Evolutionary conservation across 2,888 invertebrate species (phyloP).

Genomic region (Caenorhabditis zanzibari): DNA sequence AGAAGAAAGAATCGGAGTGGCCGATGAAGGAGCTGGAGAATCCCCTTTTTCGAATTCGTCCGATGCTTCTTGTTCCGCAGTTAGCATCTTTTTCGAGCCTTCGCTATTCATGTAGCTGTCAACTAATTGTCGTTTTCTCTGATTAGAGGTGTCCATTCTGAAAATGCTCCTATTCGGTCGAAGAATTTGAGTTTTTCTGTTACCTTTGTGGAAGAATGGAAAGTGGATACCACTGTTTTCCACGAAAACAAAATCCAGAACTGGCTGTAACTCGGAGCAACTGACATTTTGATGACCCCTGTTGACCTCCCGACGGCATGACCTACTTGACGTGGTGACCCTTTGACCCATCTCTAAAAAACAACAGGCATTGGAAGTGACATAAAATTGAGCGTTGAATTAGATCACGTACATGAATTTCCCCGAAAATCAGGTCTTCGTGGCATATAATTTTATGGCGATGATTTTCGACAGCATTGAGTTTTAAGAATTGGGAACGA

Average conservation of each 20-base stretch:
- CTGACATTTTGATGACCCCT: conserved; percentile 24
- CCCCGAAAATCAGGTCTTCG: too few species aligned
- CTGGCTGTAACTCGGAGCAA: conserved; percentile 1
- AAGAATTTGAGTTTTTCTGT: background rate
- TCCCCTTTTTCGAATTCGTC: conserved; percentile 22
- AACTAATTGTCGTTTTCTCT: conserved; percentile 33
- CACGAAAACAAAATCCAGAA: conserved; percentile 3
- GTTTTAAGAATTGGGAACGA: too few species aligned
- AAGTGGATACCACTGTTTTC: background rate
- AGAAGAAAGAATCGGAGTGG: conserved; percentile 14
- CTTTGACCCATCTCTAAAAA: conserved; percentile 23
- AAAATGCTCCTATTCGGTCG: background rate
- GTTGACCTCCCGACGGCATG: conserved; percentile 32
- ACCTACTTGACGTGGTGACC: conserved; percentile 61
- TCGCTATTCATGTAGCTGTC: background rate
- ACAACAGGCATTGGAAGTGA: background rate
- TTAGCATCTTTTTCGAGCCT: background rate
- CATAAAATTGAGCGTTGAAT: background rate
- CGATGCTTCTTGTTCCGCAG: background rate
- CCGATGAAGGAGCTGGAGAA: background rate
- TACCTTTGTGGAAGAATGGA: background rate
- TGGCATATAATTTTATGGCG: too few species aligned
- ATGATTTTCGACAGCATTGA: too few species aligned
- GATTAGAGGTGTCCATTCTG: conserved; percentile 39
- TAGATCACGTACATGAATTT: background rate